Evolutionary conservation across 2,113 vertebrate genomes (phyloP), one percentile per base, ranked within the genome.

Genomic region (Oreamnos americanus): DNA sequence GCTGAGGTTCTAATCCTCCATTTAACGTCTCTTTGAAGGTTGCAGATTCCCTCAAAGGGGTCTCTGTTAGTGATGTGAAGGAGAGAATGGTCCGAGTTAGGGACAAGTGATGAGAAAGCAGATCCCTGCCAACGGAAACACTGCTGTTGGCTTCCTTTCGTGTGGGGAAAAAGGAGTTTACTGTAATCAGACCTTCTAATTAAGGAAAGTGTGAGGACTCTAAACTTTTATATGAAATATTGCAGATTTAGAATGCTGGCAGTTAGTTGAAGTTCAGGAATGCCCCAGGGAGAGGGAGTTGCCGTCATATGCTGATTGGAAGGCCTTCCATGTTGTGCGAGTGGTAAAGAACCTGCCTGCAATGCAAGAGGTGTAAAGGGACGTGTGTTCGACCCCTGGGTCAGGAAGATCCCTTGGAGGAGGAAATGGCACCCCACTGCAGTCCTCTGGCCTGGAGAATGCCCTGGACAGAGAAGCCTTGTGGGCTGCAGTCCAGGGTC

Each of bases 161-260:
- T 26, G 43, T n/a, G 64, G 26, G 4, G 4, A 7, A 16, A 33
- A 26, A 23, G 28, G 67, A 23, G 26, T 43, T 83, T 78, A 67
- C 55, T 71, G 14, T 91, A 30, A 55, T 49, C 39, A 67, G n/a
- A 85, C 86, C 17, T 90, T 90, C 36, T 78, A 67, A 49, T 86
- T 71, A 86, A 62, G 82, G 57, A 13, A 91, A 14, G 10, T 58
- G n/a, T 49, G 83, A 23, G 53, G 83, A 88, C 76, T 90, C 43
- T 81, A 51, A 36, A n/a, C 78, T 55, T 96, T 67, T 49, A 49
- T 85, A 7, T 81, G 71, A 81, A 87, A 30, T 87, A 62, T 17
- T 43, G 30, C n/a, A 86, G 19, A 57, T 47, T 96, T 57, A 62
- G 45, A 90, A 30, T 86, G 39, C 92, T 84, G 23, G 17, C 43